Evolutionary conservation across 2,113 vertebrate genomes (phyloP), one percentile per base, ranked within the genome.

Genomic region (Callipepla squamata): DNA sequence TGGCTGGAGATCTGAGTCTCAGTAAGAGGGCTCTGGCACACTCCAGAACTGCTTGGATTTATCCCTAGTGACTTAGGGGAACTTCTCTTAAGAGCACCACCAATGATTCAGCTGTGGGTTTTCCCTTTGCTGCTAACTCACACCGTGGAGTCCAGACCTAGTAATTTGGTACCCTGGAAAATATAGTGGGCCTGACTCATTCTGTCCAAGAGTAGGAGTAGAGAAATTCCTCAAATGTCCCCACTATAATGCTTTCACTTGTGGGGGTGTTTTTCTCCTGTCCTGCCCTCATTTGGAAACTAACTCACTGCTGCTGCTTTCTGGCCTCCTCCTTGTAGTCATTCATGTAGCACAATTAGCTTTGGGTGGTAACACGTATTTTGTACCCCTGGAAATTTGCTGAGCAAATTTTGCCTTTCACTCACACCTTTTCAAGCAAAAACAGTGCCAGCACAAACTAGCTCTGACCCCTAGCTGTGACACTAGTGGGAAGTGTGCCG

Each of bases 401-500:
- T 38, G 22, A 53, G 36, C 6, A 4, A 66, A 63, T 28, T 36
- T 36, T 16, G 80, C 47, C 42, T 44, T 62, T 72, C 32, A 28
- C 44, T 72, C 57, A 42, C 11, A 13, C 25, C 11, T 36, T 34
- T 19, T 38, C 32, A 77, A 74, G 26, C 32, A 74, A 36, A 44
- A 53, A 32, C 32, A 25, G 26, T 13, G 16, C 32, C 34, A 38
- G 32, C 40, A 44, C 38, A 53, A 55, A 59, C 8, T 20, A 42
- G 45, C 30, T 12, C 22, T 11, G 26, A 26, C 6, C 48, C 28
- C 59, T 9, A 6, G 13, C 20, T 7, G 0, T 23, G 51, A 47
- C 32, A 42, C 58, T 9, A 25, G 19, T 10, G 23, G 34, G 45
- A 66, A 30, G 21, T 0, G 0, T 6, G 18, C 20, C n/a, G 23